Evolutionary conservation across 1,140 invertebrate species (phyloP), one percentile per base, ranked within the genome.

Genomic region (Ips typographus): DNA sequence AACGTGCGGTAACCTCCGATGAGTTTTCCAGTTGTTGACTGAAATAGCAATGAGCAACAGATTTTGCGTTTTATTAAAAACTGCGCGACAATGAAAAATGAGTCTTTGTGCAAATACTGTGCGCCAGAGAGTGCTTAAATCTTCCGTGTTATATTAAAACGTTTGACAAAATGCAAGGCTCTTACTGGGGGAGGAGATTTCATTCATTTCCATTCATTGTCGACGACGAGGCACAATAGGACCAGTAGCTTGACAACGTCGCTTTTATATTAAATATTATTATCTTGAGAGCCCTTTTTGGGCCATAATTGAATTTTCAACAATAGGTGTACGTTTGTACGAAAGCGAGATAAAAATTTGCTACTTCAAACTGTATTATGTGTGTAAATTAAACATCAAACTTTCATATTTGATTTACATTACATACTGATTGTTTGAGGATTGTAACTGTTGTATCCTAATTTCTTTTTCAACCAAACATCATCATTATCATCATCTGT

Each of bases 181-280:
- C 37, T 49, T 57, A 38, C 22, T n/a, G 52, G 62, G 64, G 64
- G 55, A 37, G 56, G 44, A 66, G 42, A 47, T 57, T 65, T 56
- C 63, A 65, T 65, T 66, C 64, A 49, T 66, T 66, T 58, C 51
- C 41, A 58, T 57, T 57, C 55, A 66, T 66, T 66, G 64, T 66
- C 43, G 55, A 58, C 55, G 42, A 39, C 22, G 22, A 22, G 44
- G 44, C 42, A 58, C 64, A 66, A 66, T 47, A 40, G 58, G 43
- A 66, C 41, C 56, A 66, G 64, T 66, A 66, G 64, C 64, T 66
- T 44, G 55, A 66, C 51, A 56, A 55, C 51, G 61, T 52, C 44
- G 61, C 61, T 63, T 63, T 63, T 65, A 65, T 65, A 65, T 65
- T 65, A 65, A 65, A 65, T 65, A 65, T 65, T 63, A 63, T 63